Percentiles rank a stretch among this genome's conserved stretches.
Evolutionary conservation across 2,797 vertebrate species (phyloP).

Genomic region (Chanos chanos): DNA sequence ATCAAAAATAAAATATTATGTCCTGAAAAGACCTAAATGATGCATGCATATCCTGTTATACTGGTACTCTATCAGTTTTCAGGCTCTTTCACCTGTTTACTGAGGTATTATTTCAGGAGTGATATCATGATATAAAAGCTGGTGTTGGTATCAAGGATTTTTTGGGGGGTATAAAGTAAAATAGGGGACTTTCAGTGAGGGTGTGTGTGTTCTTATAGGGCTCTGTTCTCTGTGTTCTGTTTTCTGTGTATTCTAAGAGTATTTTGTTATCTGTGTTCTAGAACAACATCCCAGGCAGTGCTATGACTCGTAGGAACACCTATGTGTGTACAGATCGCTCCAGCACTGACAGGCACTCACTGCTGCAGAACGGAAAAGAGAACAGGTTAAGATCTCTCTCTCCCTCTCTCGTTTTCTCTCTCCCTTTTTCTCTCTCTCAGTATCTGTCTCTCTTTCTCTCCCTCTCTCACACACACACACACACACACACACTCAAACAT

Average conservation of each 20-base stretch:
- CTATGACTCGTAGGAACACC: constrained; percentile 90
- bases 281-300: constrained; percentile 88
- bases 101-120: no score
- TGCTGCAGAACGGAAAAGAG: constrained; percentile 90
- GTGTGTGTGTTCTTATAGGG: not conserved
- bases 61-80: no score
- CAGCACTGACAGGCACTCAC: constrained; percentile 79
- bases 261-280: constrained; percentile 44
- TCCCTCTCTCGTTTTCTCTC: not conserved
- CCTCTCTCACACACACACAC: not conserved
- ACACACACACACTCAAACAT: not conserved
- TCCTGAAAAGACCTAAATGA: no score
- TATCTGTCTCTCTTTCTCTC: no score
- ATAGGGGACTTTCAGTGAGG: constrained; percentile 3
- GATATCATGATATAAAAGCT: no score
- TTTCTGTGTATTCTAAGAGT: constrained; percentile 11
- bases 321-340: constrained; percentile 90
- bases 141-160: no score
- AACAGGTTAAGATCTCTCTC: no score
- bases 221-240: no score
- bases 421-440: not conserved
- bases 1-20: no score
- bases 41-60: no score
- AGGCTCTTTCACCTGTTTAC: no score
- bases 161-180: no score